Evolutionary conservation across 1,140 invertebrate species (phyloP).

Genomic region (Orussus abietinus): DNA sequence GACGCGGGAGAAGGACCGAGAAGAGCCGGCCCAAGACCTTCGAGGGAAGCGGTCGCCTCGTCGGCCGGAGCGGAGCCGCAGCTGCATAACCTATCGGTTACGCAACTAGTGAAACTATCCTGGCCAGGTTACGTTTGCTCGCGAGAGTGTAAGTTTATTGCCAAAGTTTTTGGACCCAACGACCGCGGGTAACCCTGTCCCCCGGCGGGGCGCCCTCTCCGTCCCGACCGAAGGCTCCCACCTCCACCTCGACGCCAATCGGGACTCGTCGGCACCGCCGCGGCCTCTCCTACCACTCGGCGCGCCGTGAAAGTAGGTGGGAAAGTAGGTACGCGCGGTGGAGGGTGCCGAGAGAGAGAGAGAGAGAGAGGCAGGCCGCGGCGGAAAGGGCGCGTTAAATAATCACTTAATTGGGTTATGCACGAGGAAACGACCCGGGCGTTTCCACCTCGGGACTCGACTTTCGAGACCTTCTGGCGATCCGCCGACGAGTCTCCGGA

Average conservation of each 20-base stretch:
- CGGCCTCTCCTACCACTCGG: slow-evolving; percentile 11
- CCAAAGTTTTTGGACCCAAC: slow-evolving; percentile 55
- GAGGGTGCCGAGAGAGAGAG: slow-evolving; percentile 10
- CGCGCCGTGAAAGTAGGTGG: slow-evolving; percentile 19
- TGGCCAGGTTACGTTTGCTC: slow-evolving; percentile 30
- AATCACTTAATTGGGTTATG: slow-evolving; percentile 52
- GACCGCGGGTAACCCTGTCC: slow-evolving; percentile 51
- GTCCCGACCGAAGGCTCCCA: slow-evolving; percentile 17
- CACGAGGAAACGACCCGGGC: slow-evolving; percentile 51
- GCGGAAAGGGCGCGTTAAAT: slow-evolving; percentile 36
- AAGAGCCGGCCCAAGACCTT: too few relatives aligned
- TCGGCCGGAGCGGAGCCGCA: slow-evolving; percentile 20
- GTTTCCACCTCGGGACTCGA: slow-evolving; percentile 28
- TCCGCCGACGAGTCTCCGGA: slow-evolving; percentile 4
- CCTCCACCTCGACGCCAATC: neutral
- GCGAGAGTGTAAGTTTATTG: slow-evolving; percentile 52
- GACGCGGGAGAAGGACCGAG: too few relatives aligned
- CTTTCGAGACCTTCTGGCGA: slow-evolving; percentile 38
- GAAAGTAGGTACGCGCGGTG: slow-evolving; percentile 15
- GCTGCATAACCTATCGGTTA: slow-evolving; percentile 30
- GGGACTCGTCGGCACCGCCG: neutral
- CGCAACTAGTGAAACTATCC: slow-evolving; percentile 42
- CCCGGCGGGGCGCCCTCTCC: slow-evolving; percentile 33
- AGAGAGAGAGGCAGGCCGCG: slow-evolving; percentile 11
- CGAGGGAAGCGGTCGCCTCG: slow-evolving; percentile 14